Evolutionary conservation across 2,888 invertebrate species (phyloP).

Genomic region (Listrodromus nycthemerus): DNA sequence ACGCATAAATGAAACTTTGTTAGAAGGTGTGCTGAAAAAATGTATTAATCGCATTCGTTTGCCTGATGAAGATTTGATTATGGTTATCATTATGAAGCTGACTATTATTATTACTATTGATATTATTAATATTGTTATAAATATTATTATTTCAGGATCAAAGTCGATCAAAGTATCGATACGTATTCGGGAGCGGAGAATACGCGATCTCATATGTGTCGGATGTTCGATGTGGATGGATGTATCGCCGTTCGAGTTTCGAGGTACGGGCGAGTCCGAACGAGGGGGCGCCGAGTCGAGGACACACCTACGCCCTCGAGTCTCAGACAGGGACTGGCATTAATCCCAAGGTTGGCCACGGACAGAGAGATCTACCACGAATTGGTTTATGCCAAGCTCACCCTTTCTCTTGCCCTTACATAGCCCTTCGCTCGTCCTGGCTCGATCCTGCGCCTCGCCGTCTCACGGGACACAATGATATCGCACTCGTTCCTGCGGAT

Average conservation of each 20-base stretch:
- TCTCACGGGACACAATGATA: constrained; percentile 18
- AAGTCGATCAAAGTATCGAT: not conserved
- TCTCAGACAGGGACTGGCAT: constrained; percentile 76
- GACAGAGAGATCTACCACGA: constrained; percentile 51
- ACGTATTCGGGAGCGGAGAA: not conserved
- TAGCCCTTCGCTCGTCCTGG: not conserved
- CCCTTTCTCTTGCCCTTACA: not conserved
- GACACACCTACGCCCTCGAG: constrained; percentile 77
- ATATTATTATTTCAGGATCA: not conserved
- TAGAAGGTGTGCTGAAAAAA: no score
- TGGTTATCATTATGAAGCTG: not conserved
- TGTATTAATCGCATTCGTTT: no score
- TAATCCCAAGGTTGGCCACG: constrained; percentile 74
- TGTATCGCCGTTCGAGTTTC: constrained; percentile 2
- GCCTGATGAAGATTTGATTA: no score
- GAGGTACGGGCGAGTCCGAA: not conserved
- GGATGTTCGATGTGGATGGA: constrained; percentile 10
- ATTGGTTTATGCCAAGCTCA: constrained; percentile 45
- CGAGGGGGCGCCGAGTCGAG: constrained; percentile 64
- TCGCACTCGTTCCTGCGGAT: not conserved
- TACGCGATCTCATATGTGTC: not conserved
- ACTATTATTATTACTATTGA: not conserved
- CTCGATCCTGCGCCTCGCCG: constrained; percentile 1
- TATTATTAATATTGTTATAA: not conserved
- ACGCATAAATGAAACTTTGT: not conserved